Evolutionary conservation across 2,888 invertebrate genomes (phyloP).

Genomic region (Euproctis similis): DNA sequence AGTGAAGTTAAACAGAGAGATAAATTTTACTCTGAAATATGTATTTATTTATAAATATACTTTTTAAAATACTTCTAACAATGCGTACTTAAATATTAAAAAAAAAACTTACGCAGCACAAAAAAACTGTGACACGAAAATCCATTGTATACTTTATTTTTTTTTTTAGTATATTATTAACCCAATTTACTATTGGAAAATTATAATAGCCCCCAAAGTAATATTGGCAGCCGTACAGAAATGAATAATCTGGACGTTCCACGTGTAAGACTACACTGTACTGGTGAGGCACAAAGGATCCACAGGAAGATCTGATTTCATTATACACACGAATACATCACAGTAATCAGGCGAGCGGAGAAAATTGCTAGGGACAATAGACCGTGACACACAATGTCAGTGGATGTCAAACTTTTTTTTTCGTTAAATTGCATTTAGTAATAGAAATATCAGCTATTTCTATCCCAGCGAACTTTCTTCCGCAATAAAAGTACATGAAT

Average conservation of each 20-base stretch:
- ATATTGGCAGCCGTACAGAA: constrained; percentile 10
- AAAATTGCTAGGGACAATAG: constrained; percentile 38
- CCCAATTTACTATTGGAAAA: constrained; percentile 1
- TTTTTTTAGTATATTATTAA: constrained; percentile 2
- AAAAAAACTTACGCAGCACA: constrained; percentile 53
- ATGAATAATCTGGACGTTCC: constrained; percentile 25
- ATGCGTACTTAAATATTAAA: no score
- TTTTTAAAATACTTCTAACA: no score
- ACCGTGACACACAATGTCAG: constrained; percentile 23
- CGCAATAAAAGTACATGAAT: no score
- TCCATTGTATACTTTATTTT: constrained; percentile 33
- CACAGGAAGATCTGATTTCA: constrained; percentile 53
- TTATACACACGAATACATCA: constrained; percentile 42
- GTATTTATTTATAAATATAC: no score
- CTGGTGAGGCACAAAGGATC: constrained; percentile 44
- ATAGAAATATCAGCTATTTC: no score
- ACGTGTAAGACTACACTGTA: constrained; percentile 41
- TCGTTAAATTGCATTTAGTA: no score
- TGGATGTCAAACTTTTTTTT: constrained; percentile 5
- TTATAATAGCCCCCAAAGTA: constrained; percentile 5
- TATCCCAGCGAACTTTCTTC: no score
- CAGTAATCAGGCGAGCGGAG: constrained; percentile 32
- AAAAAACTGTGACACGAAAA: constrained; percentile 32
- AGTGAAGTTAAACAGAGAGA: no score
- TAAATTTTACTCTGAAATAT: no score